Conservation (phyloP, 2,888 invertebrate genomes). For the Himalopsyche anomala region DNA sequence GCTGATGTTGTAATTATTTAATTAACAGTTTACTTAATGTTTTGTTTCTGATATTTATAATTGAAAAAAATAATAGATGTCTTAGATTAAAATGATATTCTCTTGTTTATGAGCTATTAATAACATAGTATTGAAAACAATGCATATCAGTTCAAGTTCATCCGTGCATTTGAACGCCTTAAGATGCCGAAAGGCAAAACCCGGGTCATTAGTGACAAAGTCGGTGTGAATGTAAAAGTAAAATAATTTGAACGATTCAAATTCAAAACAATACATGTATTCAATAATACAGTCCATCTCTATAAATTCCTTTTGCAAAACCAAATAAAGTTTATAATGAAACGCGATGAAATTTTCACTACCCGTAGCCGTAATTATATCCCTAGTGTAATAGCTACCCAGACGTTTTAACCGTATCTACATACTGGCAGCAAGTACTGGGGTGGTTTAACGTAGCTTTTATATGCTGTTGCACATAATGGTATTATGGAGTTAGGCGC, state of each 20-base stretch:
- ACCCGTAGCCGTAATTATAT: conserved; percentile 60
- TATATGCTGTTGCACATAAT: conserved; percentile 58
- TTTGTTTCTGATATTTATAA: too few relatives aligned
- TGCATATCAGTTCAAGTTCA: too few relatives aligned
- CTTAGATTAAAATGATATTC: not conserved
- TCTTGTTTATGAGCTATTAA: not conserved
- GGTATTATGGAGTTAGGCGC: conserved; percentile 46
- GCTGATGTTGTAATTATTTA: too few relatives aligned
- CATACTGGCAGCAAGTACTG: not conserved
- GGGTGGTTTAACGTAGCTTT: conserved; percentile 52
- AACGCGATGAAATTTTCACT: conserved; percentile 60
- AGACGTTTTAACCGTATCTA: conserved; percentile 41
- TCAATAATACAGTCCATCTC: conserved; percentile 6
- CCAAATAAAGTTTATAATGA: conserved; percentile 59
- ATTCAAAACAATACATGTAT: not conserved
- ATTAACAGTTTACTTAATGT: too few relatives aligned
- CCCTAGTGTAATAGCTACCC: conserved; percentile 36
- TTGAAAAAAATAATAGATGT: too few relatives aligned
- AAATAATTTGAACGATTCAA: too few relatives aligned
- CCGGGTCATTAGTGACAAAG: too few relatives aligned
- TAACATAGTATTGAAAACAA: too few relatives aligned
- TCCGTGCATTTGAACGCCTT: too few relatives aligned
- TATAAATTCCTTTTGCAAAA: conserved; percentile 33
- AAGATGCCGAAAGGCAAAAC: too few relatives aligned
- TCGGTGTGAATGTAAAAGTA: too few relatives aligned